Conservation (phyloP, 2,888 invertebrate genomes). For the Ferrisia virgata region DNA sequence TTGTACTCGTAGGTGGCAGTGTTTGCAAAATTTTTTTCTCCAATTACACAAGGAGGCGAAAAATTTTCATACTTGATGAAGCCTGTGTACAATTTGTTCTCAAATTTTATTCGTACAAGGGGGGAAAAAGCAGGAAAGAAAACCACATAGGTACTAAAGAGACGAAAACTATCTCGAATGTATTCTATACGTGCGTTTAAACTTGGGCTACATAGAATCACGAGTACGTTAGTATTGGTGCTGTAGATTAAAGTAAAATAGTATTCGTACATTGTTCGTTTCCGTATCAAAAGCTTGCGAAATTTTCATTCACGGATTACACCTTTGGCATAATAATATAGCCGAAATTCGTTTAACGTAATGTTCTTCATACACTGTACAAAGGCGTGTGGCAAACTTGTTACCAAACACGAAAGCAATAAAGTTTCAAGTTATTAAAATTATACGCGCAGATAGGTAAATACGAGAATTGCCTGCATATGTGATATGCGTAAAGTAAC, state of each 20-base stretch:
- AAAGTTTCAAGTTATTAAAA: not conserved
- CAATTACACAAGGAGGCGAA: too few species aligned
- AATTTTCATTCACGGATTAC: slow-evolving; percentile 2
- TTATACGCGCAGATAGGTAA: not conserved
- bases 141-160: not conserved
- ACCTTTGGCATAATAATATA: not conserved
- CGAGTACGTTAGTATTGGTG: too few species aligned
- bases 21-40: too few species aligned
- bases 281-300: not conserved
- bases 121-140: too few species aligned
- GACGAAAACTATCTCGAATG: not conserved
- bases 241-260: not conserved
- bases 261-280: not conserved
- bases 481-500: too few species aligned
- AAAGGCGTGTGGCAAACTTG: not conserved
- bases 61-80: too few species aligned
- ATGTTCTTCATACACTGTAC: not conserved
- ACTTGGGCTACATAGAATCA: too few species aligned
- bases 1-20: too few species aligned
- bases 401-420: slow-evolving; percentile 9
- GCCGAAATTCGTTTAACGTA: not conserved
- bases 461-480: not conserved
- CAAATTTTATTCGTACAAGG: too few species aligned
- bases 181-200: too few species aligned
- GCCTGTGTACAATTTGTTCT: too few species aligned